Conservation (phyloP, 2,888 invertebrate genomes). For the Fissipunctia ypsillon region DNA sequence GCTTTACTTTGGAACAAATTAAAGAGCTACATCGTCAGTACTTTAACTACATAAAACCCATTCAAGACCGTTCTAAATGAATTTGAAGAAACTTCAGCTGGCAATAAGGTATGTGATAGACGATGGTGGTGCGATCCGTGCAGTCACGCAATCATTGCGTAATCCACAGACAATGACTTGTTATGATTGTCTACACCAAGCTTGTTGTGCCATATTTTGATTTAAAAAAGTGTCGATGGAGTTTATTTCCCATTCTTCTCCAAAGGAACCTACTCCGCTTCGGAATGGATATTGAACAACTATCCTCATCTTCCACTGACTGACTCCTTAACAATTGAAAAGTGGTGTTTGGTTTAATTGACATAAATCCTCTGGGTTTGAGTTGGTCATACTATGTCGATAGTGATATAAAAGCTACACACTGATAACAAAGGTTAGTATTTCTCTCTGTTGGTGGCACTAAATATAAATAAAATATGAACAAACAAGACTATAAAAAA, state of each 20-base stretch:
- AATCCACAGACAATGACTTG: constrained; percentile 46
- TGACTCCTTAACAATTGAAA: not conserved
- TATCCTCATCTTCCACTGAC: not conserved
- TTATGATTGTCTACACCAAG: constrained; percentile 39
- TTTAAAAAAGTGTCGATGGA: not conserved
- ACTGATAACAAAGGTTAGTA: not conserved
- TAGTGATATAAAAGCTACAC: not conserved
- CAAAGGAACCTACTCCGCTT: not conserved
- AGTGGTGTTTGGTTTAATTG: not conserved
- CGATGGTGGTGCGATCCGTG: constrained; percentile 35
- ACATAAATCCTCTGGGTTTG: not conserved
- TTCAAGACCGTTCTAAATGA: constrained; percentile 21
- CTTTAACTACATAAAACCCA: constrained; percentile 16
- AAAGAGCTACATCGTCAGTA: constrained; percentile 8
- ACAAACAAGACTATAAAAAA: not conserved
- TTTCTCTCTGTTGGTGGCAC: not conserved
- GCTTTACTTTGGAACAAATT: constrained; percentile 22
- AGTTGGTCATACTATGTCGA: not conserved
- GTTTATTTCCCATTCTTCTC: not conserved
- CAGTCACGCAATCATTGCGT: constrained; percentile 52
- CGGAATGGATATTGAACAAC: too few species aligned
- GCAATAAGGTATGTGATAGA: constrained; percentile 40
- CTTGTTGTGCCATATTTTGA: not conserved
- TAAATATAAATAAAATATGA: not conserved
- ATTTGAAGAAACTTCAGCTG: constrained; percentile 34